These are phyloP conservation scores for Steinernema khuongi DNA, from an alignment of 1,140 invertebrate species.

Conservation along the genomic window DNA sequence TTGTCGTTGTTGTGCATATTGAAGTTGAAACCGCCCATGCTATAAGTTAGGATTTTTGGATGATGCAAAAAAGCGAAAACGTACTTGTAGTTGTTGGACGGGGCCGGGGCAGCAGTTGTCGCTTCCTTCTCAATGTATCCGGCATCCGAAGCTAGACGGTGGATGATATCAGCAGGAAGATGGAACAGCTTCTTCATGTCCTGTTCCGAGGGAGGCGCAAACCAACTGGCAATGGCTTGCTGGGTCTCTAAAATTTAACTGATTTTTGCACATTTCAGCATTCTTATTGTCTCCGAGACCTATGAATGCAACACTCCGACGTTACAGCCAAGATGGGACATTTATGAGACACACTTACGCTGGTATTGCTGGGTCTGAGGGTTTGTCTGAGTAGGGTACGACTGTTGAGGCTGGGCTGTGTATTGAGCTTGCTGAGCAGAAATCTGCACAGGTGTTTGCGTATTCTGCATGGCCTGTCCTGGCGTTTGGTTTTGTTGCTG, in stretches of 20 bases:
- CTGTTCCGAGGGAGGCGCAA: background rate
- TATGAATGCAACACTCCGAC: too few species aligned
- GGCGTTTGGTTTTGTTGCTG: background rate
- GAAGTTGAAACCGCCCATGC: background rate
- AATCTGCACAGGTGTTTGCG: background rate
- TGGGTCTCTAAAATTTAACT: background rate
- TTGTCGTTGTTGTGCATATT: background rate
- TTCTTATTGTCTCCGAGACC: too few species aligned
- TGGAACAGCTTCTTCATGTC: conserved; percentile 12
- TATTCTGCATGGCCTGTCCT: background rate
- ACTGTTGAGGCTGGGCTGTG: background rate
- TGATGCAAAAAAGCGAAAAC: background rate
- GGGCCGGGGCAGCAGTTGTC: background rate
- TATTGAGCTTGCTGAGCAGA: background rate
- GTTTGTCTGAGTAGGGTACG: background rate
- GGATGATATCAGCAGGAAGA: background rate
- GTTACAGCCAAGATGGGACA: too few species aligned
- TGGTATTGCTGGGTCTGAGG: background rate
- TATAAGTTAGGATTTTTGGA: background rate
- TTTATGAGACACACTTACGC: background rate
- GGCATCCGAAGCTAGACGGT: background rate
- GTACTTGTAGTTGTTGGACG: background rate
- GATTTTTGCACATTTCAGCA: too few species aligned
- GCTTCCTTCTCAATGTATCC: conserved; percentile 7
- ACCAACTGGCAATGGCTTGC: background rate